Evolutionary conservation across 53 echinoderm and acorn worm genomes (phyloP), one percentile per base, ranked within the genome.

Genomic region (Antedon mediterranea): DNA sequence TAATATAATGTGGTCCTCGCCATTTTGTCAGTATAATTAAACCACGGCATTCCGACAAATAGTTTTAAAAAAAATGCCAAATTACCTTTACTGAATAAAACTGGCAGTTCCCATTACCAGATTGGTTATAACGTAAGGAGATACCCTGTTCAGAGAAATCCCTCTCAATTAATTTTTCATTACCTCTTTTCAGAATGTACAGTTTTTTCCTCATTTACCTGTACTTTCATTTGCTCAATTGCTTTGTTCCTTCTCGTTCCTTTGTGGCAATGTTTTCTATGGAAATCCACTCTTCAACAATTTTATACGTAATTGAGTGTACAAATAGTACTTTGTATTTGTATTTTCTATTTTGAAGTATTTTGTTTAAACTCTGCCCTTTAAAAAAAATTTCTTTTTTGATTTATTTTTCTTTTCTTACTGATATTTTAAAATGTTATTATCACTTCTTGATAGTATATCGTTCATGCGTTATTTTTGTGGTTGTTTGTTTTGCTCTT

Each of bases 1-100:
- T 0, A 82, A 74, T 41, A 81, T 81, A 34, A 70, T 28, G n/a
- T 81, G 81, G 29, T 81, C 81, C 4, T 74, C 81, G 76, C 32
- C 82, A 82, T 82, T 71, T 75, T 28, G 15, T 41, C 29, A 28
- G 34, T 72, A 43, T 81, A 81, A 31, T 74, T 18, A 3, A 75
- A 74, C 75, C 75, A 74, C 20, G 75, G 75, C 29, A 74, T 74
- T 74, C 74, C 34, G 30, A 34, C 42, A 74, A 41, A 81, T 20
- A 33, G 34, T 81, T n/a, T 81, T 41, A 23, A 81, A 20, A n/a
- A 30, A 73, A 28, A 28, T 18, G 18, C 0, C 81, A 31, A 20
- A 34, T 34, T 31, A 37, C 29, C 27, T 37, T 28, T 34, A 81
- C 28, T 0, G 74, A 33, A 27, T 30, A 81, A 74, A 82, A 82